Base-by-base conservation (phyloP, 2,113 vertebrate species). In the Bettongia penicillata region DNA sequence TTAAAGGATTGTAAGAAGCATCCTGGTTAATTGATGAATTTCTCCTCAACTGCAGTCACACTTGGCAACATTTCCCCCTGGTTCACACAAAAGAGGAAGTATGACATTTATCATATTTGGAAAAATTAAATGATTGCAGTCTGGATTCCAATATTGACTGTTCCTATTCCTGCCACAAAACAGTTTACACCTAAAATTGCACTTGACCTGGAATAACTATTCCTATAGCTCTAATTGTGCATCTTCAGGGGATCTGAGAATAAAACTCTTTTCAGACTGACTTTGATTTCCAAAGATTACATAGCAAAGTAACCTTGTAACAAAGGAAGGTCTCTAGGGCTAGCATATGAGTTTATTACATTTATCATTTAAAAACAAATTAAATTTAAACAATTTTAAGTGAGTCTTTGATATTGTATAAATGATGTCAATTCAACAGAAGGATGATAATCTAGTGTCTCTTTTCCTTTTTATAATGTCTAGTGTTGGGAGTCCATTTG, bases 151-250 rank as follows among this genome's bases (percentile, higher is more conserved):
- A 93, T 90, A 97, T 90, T 28, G 90, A 53, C 90, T 37, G 94
- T 96, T 94, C 91, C 57, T 92, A 52, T 24, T 94, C 26, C 92
- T 91, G 96, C 89, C 93, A 91, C 92, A 93, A 97, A 47, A 93
- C 50, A 51, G 96, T 97, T 61, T 55, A 92, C 94, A 51, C 93
- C 97, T 97, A 92, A 97, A 50, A 90, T 96, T 37, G 90, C 93
- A 91, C 93, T 93, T 92, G 91, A 51, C 90, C 95, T 11, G 47
- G 94, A 91, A 93, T 91, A 97, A 96, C 97, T 92, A 95, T 68
- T 93, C 93, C 96, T 68, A 92, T 93, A 84, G 53, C 26, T 95
- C 68, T 52, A 47, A 94, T 93, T 93, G 53, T 55, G 2, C 77
- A 94, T 95, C 91, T 98, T 94, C 93, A 97, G 8, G n/a, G 4